phyloP scores from a whole-genome alignment of 23 tunicate genomes.

The Phallusia fumigata region DNA sequence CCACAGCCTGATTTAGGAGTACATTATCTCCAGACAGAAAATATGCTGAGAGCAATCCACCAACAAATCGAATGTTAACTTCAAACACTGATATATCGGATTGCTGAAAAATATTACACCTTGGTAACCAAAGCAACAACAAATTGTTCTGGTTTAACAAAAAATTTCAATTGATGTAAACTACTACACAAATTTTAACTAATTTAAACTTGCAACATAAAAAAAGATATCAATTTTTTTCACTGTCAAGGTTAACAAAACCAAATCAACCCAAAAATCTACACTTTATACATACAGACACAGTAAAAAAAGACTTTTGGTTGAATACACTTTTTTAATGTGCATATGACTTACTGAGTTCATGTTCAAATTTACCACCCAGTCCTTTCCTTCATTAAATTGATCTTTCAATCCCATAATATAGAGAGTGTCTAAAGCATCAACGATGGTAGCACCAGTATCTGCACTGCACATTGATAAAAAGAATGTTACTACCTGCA shows the following conservation, averaged over 20 bases:
- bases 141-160: no score
- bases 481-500: no score
- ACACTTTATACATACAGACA: no score
- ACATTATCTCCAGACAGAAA: slow-evolving; percentile 68
- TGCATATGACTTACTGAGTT: slow-evolving; percentile 43
- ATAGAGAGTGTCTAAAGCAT: slow-evolving; percentile 94
- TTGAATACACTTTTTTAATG: no score
- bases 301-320: no score
- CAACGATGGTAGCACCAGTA: slow-evolving; percentile 99
- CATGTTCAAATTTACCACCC: slow-evolving; percentile 66
- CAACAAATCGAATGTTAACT: slow-evolving; percentile 94
- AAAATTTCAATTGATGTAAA: no score
- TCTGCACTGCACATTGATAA: slow-evolving; percentile 44
- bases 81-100: slow-evolving; percentile 96
- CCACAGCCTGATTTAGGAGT: slow-evolving; percentile 68
- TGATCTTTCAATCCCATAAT: slow-evolving; percentile 95
- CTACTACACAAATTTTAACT: no score
- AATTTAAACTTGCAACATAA: no score
- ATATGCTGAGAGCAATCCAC: slow-evolving; percentile 89
- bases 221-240: no score
- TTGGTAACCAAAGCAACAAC: no score
- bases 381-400: slow-evolving; percentile 73
- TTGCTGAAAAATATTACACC: slow-evolving; percentile 24
- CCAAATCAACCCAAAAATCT: no score
- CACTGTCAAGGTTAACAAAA: no score